Percentiles rank a stretch among this genome's conserved stretches.
Evolutionary conservation across 2,888 invertebrate species (phyloP).

Genomic region (Crepidodera aurea): DNA sequence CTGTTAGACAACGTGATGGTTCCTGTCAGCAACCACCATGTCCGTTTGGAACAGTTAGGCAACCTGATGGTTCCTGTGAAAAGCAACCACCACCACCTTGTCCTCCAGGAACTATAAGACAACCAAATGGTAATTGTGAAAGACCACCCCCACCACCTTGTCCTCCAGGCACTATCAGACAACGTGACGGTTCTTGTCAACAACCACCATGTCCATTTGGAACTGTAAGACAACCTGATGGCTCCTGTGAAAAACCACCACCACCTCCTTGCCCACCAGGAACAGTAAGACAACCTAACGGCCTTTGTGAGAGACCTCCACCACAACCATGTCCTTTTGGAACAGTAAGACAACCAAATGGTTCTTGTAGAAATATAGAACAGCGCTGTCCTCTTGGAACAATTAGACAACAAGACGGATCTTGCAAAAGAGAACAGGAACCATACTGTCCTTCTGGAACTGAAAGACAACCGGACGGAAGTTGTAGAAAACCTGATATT

Average conservation of each 20-base stretch:
- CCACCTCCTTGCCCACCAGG: slow-evolving; percentile 26
- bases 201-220: slow-evolving; percentile 32
- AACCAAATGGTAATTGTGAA: slow-evolving; percentile 31
- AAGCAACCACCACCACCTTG: slow-evolving; percentile 24
- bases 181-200: slow-evolving; percentile 25
- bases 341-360: slow-evolving; percentile 18
- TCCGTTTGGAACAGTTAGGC: slow-evolving; percentile 20
- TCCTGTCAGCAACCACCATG: slow-evolving; percentile 18
- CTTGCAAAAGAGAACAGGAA: slow-evolving; percentile 18
- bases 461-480: slow-evolving; percentile 25
- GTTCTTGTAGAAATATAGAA: slow-evolving; percentile 15
- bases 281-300: slow-evolving; percentile 20
- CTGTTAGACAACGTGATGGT: slow-evolving; percentile 29
- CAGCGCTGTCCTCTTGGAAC: slow-evolving; percentile 31
- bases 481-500: slow-evolving; percentile 19
- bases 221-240: slow-evolving; percentile 28
- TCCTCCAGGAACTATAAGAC: slow-evolving; percentile 26
- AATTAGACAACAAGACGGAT: slow-evolving; percentile 26
- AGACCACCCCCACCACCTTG: slow-evolving; percentile 28
- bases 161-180: slow-evolving; percentile 30
- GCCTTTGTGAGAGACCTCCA: slow-evolving; percentile 29
- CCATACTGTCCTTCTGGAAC: slow-evolving; percentile 33
- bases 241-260: slow-evolving; percentile 12
- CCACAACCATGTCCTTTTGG: slow-evolving; percentile 37
- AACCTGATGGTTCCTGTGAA: slow-evolving; percentile 22